Percentiles rank a stretch among this genome's conserved stretches.
Evolutionary conservation across 2,888 invertebrate genomes (phyloP).

Genomic region (Chymomyza procnemis): DNA sequence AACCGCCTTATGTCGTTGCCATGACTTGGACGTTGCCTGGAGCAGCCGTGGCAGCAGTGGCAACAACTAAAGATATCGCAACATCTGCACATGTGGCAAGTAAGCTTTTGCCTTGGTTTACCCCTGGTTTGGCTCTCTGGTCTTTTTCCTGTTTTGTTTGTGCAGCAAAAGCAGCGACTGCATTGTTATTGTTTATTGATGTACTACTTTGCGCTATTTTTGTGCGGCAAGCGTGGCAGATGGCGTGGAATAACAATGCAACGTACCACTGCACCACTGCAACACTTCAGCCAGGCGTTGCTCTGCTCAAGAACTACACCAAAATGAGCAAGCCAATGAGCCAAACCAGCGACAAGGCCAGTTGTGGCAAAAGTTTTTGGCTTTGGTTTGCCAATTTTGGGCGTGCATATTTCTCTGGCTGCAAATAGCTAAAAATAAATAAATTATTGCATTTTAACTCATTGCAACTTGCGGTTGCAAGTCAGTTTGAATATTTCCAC

Average conservation of each 20-base stretch:
- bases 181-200: constrained; percentile 72
- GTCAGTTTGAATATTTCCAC: background rate
- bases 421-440: constrained; percentile 55
- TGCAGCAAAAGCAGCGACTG: constrained; percentile 20
- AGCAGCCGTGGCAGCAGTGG: constrained; percentile 29
- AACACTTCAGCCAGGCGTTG: background rate
- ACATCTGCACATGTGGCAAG: constrained; percentile 63
- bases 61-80: constrained; percentile 45
- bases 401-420: constrained; percentile 26
- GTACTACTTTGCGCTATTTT: constrained; percentile 72
- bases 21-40: constrained; percentile 1
- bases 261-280: background rate
- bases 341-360: background rate
- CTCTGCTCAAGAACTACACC: background rate
- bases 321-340: background rate
- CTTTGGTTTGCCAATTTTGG: background rate
- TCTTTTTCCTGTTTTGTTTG: constrained; percentile 50
- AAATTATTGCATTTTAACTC: constrained; percentile 14
- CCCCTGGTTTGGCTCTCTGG: constrained; percentile 20
- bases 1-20: background rate
- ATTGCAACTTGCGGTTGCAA: background rate
- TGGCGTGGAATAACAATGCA: constrained; percentile 10
- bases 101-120: constrained; percentile 5
- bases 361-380: background rate
- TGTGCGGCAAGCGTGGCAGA: constrained; percentile 50